Evolutionary conservation across 2,797 vertebrate species (phyloP), one percentile per base, ranked within the genome.

Genomic region (Alca torda): DNA sequence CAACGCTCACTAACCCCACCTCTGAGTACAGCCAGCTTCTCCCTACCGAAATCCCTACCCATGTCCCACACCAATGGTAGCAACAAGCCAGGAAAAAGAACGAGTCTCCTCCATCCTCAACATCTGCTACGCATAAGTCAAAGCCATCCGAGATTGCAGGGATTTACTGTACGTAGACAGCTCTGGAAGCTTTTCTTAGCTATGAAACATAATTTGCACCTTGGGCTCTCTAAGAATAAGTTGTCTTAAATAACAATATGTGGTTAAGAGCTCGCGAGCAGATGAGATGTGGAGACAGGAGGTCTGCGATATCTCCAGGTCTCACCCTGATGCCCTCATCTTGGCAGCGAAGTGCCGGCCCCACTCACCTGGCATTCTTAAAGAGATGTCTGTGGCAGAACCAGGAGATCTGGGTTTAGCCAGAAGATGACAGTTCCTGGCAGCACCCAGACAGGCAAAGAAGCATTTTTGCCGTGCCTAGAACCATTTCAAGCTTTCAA

Each of bases 161-260:
- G 80, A 89, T 94, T 97, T 93, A 84, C 67, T 26, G 31, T 50
- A 65, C 0, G 1, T 26, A 89, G 80, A 85, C 87, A 95, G 84
- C 68, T 92, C 70, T 78, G 77, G 77, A 91, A 93, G 70, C 72
- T 93, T 92, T 60, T 76, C 91, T 88, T 90, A 95, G 78, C 90
- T 92, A 78, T 67, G 79, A 97, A 97, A 95, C 53, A 84, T 77
- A 88, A 95, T 95, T 96, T 97, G 93, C 95, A 95, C 96, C 83
- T 96, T 94, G 92, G 75, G 76, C 63, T 97, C 82, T 80, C 87
- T 95, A 95, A 96, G 94, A 97, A 97, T 94, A 91, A 94, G 84
- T 92, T 96, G 95, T 95, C 94, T 96, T 97, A 82, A 87, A 88
- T 84, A 96, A 79, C 59, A 85, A 88, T 74, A 95, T 56, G 56